Base-by-base conservation (phyloP, 2,888 invertebrate genomes). In the Megastigmus dorsalis region DNA sequence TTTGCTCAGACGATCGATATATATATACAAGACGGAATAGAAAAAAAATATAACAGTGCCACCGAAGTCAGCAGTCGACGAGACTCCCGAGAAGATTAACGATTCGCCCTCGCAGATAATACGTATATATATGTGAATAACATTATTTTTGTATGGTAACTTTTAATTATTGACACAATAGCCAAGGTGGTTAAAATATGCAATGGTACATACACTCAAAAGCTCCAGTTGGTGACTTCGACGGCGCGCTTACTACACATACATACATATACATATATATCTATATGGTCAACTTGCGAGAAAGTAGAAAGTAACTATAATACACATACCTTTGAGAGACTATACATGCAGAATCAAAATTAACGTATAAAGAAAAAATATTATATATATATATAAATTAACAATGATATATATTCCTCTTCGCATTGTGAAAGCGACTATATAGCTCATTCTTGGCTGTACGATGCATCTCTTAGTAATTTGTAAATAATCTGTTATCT, bases 391-490 rank as follows among this genome's bases (percentile, higher is more conserved):
- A 10, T 10, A 54, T n/a, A n/a, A n/a, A 41, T n/a, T 33, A 6
- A 41, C 18, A 41, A 41, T 4, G 33, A 13, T 5, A 50, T 18
- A 52, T 50, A 15, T 67, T n/a, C 13, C 30, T 71, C 33, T 63
- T 63, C 55, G 63, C 54, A 65, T 55, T 57, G 41, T 45, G 18
- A 57, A n/a, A 57, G 59, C 57, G 60, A 73, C 15, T 55, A 33
- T 63, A 63, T 65, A 48, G 71, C 71, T 71, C 71, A 71, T 63
- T 71, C 30, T 63, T 71, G 71, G 71, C 71, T 71, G 57, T 71
- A 71, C 63, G 55, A 71, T 59, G 59, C 62, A 74, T 54, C 41
- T 50, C 45, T 62, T 23, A 7, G 15, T 30, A 38, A 45, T 62
- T 60, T 68, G 68, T 74, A 68, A 74, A 74, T 73, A 67, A 62